phyloP scores from a whole-genome alignment of 2,113 vertebrate genomes.

The Gallinago jamesoni region DNA sequence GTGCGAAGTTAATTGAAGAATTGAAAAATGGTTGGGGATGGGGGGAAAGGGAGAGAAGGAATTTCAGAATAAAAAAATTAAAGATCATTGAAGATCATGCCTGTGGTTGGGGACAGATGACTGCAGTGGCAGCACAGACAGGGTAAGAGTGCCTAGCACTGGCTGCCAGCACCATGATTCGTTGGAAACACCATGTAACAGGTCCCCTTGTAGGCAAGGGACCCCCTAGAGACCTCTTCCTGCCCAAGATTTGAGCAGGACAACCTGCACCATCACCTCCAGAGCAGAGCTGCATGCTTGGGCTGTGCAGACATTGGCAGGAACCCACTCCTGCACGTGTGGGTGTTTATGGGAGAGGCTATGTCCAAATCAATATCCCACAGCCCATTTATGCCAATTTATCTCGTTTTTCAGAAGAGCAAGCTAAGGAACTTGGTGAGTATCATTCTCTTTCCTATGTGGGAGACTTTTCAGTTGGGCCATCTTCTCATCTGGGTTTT shows the following conservation, averaged over 20 bases:
- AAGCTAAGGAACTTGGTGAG: neutral
- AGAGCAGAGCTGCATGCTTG: neutral
- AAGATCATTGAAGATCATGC: neutral
- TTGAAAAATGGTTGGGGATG: neutral
- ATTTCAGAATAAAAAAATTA: neutral
- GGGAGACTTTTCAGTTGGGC: neutral
- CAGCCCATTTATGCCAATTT: neutral
- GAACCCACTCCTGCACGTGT: rapidly evolving
- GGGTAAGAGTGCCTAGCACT: no score
- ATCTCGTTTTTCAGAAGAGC: neutral
- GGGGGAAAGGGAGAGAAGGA: neutral
- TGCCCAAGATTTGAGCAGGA: neutral
- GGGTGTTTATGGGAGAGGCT: rapidly evolving
- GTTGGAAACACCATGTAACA: neutral
- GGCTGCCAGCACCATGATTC: neutral
- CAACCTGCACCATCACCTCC: neutral
- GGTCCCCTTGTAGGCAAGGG: neutral
- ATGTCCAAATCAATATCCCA: neutral
- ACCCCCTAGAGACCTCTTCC: neutral
- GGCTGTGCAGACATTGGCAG: neutral
- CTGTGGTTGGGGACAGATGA: neutral
- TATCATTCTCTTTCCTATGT: neutral
- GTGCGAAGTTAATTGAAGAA: neutral
- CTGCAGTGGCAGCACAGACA: neutral
- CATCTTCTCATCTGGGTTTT: neutral